phyloP scores from a whole-genome alignment of 2,797 vertebrate species.

The Chloroceryle amazona region DNA sequence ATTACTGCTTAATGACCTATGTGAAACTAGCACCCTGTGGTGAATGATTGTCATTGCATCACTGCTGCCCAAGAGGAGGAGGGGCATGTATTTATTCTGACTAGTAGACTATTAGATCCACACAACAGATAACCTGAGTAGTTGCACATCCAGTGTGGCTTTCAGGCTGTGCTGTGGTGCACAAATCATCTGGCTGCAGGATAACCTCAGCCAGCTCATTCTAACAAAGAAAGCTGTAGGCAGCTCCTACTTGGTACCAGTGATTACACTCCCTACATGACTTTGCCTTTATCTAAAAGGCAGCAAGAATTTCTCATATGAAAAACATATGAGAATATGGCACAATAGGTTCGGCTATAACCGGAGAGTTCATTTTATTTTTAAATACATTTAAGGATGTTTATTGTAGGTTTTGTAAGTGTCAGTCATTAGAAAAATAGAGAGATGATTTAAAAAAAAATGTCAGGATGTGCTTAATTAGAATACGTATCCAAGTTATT shows the following conservation, averaged over 20 bases:
- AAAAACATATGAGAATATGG: background rate
- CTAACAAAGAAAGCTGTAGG: background rate
- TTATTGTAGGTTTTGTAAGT: background rate
- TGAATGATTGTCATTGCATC: no score
- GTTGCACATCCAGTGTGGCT: fast-evolving
- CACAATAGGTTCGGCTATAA: background rate
- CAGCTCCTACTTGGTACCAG: background rate
- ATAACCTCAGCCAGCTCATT: background rate
- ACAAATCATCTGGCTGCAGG: background rate
- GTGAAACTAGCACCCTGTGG: background rate
- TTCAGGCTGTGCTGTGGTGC: background rate
- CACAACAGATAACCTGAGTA: background rate
- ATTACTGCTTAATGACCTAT: background rate
- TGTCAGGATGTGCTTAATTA: background rate
- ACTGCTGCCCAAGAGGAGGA: background rate
- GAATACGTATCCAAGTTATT: no score
- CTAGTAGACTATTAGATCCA: background rate
- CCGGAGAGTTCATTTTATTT: background rate
- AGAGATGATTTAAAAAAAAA: background rate
- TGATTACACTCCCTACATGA: background rate
- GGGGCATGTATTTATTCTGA: background rate
- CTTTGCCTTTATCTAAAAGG: background rate
- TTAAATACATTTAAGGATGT: background rate
- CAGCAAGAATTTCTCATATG: background rate
- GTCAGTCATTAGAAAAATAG: background rate